Evolutionary conservation across 2,797 vertebrate genomes (phyloP).

Genomic region (Iguana delicatissima): DNA sequence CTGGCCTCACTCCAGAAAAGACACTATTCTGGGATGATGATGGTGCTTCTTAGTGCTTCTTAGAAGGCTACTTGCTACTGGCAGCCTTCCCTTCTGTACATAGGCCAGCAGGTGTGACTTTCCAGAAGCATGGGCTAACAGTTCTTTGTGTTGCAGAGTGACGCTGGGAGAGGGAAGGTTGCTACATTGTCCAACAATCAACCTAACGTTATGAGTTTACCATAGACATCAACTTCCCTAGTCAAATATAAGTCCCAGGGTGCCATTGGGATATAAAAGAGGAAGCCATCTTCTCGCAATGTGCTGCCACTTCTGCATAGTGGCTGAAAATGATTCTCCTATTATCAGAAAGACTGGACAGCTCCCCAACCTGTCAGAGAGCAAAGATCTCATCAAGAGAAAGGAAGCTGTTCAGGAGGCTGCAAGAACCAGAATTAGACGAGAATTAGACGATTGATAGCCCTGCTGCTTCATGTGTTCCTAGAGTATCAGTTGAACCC

Average conservation of each 20-base stretch:
- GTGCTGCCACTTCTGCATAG: neutral
- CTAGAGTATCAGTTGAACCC: neutral
- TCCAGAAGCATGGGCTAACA: neutral
- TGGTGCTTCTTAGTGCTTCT: neutral
- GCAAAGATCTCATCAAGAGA: neutral
- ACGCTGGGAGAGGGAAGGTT: too few relatives aligned
- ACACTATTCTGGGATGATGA: neutral
- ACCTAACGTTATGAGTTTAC: neutral
- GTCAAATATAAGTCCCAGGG: neutral
- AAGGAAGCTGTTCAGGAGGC: neutral
- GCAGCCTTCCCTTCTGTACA: neutral
- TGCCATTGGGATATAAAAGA: neutral
- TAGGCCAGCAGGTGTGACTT: neutral
- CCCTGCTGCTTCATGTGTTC: neutral
- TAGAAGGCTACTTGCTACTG: neutral
- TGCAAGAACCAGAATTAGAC: neutral
- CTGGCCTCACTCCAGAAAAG: neutral
- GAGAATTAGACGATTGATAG: neutral
- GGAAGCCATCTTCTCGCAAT: neutral
- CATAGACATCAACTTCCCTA: neutral
- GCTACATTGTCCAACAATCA: neutral
- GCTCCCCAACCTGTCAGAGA: neutral
- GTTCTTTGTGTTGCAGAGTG: neutral
- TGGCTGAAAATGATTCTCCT: neutral
- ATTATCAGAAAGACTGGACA: neutral